A percentile compares a stretch with the other conserved stretches of the same genome.
phyloP scores from a whole-genome alignment of 2,113 vertebrate species.

The Amphiprion percula region DNA sequence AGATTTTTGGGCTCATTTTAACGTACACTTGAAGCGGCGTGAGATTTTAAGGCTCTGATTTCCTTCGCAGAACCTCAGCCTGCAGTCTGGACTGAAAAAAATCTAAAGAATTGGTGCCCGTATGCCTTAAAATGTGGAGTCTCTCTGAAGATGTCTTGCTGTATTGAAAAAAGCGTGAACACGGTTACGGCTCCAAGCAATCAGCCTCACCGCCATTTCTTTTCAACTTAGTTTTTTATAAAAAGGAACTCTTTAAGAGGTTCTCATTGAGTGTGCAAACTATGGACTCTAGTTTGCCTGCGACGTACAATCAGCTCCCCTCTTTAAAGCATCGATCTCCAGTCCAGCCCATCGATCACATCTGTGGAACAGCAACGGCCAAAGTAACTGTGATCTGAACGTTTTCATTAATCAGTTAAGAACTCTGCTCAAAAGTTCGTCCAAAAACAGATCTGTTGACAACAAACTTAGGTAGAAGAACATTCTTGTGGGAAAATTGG shows the following conservation, averaged over 20 bases:
- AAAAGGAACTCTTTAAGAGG: conserved; percentile 40
- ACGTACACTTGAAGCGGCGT: conserved; percentile 17
- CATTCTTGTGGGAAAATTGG: too few species aligned
- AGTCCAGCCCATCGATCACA: conserved; percentile 23
- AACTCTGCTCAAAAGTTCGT: not conserved
- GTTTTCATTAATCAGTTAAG: not conserved
- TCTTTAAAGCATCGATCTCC: not conserved
- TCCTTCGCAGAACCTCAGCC: conserved; percentile 38
- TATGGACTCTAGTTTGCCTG: conserved; percentile 59
- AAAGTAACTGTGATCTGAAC: not conserved
- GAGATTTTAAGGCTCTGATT: conserved; percentile 39
- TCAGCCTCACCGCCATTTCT: conserved; percentile 31
- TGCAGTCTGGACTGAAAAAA: conserved; percentile 31
- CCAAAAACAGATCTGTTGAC: not conserved
- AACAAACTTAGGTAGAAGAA: too few species aligned
- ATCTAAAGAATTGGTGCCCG: conserved; percentile 42
- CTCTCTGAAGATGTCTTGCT: conserved; percentile 58
- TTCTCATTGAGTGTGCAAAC: conserved; percentile 40
- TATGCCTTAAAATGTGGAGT: conserved; percentile 74
- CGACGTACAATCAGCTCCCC: conserved; percentile 74
- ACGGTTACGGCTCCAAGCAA: conserved; percentile 43
- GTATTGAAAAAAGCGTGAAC: conserved; percentile 19
- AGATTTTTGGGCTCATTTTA: conserved; percentile 14
- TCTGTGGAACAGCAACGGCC: conserved; percentile 15
- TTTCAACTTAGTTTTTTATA: conserved; percentile 56